phyloP scores from a whole-genome alignment of 2,888 invertebrate genomes.

The Drosophila tripunctata region DNA sequence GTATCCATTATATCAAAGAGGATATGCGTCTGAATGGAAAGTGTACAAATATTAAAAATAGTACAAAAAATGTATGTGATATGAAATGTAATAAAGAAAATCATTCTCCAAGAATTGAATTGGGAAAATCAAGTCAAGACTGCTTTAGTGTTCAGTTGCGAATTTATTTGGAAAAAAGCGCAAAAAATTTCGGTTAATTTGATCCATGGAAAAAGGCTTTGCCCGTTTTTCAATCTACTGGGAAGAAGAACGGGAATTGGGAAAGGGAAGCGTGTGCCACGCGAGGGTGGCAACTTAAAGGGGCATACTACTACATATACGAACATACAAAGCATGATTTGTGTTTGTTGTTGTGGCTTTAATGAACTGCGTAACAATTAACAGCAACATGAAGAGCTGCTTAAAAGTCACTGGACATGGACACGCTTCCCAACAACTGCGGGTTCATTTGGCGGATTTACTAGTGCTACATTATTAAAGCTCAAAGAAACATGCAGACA shows the following conservation, averaged over 20 bases:
- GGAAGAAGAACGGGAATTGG: no score
- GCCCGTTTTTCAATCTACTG: no score
- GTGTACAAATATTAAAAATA: no score
- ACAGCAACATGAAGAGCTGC: slow-evolving; percentile 54
- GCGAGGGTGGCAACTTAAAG: slow-evolving; percentile 68
- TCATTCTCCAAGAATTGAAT: no score
- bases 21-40: no score
- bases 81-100: slow-evolving; percentile 27
- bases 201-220: slow-evolving; percentile 22
- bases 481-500: no score
- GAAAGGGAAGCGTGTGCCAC: slow-evolving; percentile 72
- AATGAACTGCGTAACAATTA: slow-evolving; percentile 78
- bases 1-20: slow-evolving; percentile 16
- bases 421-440: slow-evolving; percentile 47
- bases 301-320: slow-evolving; percentile 26
- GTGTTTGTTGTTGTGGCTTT: slow-evolving; percentile 56
- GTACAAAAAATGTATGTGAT: slow-evolving; percentile 3
- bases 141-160: slow-evolving; percentile 72
- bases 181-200: slow-evolving; percentile 40
- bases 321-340: slow-evolving; percentile 28
- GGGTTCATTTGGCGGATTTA: slow-evolving; percentile 76
- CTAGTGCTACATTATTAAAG: slow-evolving; percentile 65
- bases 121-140: slow-evolving; percentile 24
- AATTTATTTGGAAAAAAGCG: slow-evolving; percentile 25
- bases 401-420: slow-evolving; percentile 66